phyloP scores from a whole-genome alignment of 2,113 vertebrate species.

The Psittacula cyanocephala region DNA sequence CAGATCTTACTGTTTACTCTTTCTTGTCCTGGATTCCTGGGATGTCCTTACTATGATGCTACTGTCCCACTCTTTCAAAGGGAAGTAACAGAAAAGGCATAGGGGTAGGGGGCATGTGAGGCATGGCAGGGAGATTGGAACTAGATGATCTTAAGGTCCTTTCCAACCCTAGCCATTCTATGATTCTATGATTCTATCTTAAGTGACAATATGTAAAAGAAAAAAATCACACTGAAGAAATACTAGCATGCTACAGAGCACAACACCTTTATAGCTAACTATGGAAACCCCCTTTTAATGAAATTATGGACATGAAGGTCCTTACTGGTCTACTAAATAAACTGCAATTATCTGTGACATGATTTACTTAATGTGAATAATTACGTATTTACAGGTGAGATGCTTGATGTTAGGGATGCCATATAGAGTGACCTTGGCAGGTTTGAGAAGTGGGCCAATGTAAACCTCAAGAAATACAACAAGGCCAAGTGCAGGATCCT shows the following conservation, averaged over 20 bases:
- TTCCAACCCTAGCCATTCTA: no score
- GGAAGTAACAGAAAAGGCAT: not conserved
- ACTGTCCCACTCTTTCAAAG: not conserved
- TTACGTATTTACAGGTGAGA: not conserved
- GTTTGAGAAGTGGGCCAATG: not conserved
- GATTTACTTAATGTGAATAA: not conserved
- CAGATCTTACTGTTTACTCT: not conserved
- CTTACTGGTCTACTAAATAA: not conserved
- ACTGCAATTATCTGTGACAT: not conserved
- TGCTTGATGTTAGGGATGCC: rapidly evolving
- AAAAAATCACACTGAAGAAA: not conserved
- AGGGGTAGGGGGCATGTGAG: not conserved
- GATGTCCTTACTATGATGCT: not conserved
- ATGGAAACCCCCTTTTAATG: not conserved
- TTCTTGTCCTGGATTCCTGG: not conserved
- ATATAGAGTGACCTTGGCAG: not conserved
- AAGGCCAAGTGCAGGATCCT: not conserved
- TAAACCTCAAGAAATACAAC: not conserved
- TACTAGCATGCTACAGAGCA: not conserved
- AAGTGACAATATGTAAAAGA: not conserved
- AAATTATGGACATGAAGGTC: not conserved
- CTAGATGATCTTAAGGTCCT: no score
- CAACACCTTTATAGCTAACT: not conserved
- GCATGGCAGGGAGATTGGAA: no score
- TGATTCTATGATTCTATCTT: no score